Evolutionary conservation across 2,113 vertebrate species (phyloP), one percentile per base, ranked within the genome.

Genomic region (Malaclemys terrapin): DNA sequence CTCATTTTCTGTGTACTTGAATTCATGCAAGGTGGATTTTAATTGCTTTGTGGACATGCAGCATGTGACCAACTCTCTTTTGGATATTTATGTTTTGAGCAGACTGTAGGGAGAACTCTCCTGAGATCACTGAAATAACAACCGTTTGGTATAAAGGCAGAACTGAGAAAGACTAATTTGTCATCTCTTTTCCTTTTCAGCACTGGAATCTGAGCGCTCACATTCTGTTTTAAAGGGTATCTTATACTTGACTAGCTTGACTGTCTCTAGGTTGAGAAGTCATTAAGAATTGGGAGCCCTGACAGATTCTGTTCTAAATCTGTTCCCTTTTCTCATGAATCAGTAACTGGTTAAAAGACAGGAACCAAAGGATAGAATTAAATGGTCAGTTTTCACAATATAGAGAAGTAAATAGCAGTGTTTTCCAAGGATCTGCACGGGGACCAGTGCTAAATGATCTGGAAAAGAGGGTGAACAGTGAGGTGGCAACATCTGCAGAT

Each of bases 231-330:
- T 90, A 65, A 85, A 89, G 86, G 87, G 17, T 22, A 78, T 79
- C 92, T 93, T 38, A 45, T 91, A 56, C 2, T 82, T 87, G 92
- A 72, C 9, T 89, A 38, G 5, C 50, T 93, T 89, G 50, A 10
- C 57, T 85, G 22, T 89, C 93, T 94, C 90, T 90, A 53, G 57
- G 91, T 49, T 82, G 84, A 86, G 84, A 80, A 5, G 89, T 45
- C 52, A 91, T 3, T 56, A 76, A 81, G 31, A 92, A 13, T 3
- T 72, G n/a, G 56, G 93, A 62, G 52, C 69, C n/a, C n/a, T 87
- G 49, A 93, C 22, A 93, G 80, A 93, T 85, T n/a, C 50, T 80
- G 29, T 62, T 50, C 38, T 83, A 91, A 88, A 93, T 84, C 29
- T 59, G 10, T 47, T 49, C 59, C 52, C 10, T 88, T 88, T 1